These are phyloP conservation scores for Trypoxylon attenuatum DNA, from an alignment of 2,888 invertebrate species.

Conservation along the genomic window DNA sequence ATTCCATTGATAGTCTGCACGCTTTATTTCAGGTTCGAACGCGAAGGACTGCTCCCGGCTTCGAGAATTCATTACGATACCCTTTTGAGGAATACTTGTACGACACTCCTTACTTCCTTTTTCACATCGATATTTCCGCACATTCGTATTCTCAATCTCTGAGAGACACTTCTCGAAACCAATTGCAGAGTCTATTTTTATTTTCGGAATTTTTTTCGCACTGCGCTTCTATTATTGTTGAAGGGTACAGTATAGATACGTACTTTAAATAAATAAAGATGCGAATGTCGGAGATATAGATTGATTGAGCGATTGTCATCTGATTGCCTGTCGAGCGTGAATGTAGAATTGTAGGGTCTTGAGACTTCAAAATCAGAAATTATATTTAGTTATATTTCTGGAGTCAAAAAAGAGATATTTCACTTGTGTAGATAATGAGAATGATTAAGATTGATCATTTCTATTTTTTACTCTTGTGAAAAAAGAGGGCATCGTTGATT, in stretches of 20 bases:
- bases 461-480: too few relatives aligned
- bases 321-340: too few relatives aligned
- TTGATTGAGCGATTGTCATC: neutral
- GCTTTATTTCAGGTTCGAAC: constrained; percentile 44
- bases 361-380: neutral
- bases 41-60: constrained; percentile 18
- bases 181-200: neutral
- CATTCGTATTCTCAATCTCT: neutral
- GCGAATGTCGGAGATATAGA: neutral
- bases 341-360: neutral
- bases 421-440: neutral
- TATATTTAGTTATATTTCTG: neutral
- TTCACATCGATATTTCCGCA: neutral
- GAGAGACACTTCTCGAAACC: neutral
- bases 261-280: too few relatives aligned
- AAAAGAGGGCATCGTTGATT: too few relatives aligned
- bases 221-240: neutral
- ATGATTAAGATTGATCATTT: neutral
- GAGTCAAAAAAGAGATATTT: neutral
- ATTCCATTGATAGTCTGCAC: constrained; percentile 23
- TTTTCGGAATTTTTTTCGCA: neutral
- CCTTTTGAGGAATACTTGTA: constrained; percentile 7
- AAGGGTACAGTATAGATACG: neutral
- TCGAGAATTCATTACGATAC: constrained; percentile 38
- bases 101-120: neutral